phyloP scores from a whole-genome alignment of 2,888 invertebrate genomes.

The Cylloceria caligata region DNA sequence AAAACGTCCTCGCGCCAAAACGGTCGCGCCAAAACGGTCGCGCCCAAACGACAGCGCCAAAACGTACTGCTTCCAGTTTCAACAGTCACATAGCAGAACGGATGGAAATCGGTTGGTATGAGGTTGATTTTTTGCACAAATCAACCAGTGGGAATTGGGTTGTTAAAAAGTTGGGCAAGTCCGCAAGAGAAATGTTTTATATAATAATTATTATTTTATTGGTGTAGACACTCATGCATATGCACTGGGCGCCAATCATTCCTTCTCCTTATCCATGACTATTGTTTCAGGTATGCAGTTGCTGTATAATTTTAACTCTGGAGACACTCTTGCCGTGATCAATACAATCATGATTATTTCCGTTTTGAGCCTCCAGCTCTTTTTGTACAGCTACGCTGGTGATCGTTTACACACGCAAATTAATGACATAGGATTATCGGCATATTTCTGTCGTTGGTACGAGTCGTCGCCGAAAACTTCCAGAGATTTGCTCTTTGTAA shows the following conservation, averaged over 20 bases:
- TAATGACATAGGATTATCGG: constrained; percentile 47
- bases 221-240: too few relatives aligned
- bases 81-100: too few relatives aligned
- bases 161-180: too few relatives aligned
- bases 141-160: too few relatives aligned
- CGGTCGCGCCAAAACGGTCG: too few relatives aligned
- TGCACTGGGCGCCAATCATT: too few relatives aligned
- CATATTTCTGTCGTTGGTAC: constrained; percentile 65
- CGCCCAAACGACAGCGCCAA: too few relatives aligned
- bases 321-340: constrained; percentile 38
- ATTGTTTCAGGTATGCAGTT: constrained; percentile 64
- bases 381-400: constrained; percentile 68
- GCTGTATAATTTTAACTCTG: constrained; percentile 59
- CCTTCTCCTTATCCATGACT: not conserved
- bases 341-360: constrained; percentile 58
- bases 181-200: too few relatives aligned
- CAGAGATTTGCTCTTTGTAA: constrained; percentile 61
- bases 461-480: constrained; percentile 49
- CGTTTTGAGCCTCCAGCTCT: constrained; percentile 62
- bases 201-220: not conserved
- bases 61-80: too few relatives aligned
- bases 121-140: too few relatives aligned
- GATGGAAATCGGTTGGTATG: too few relatives aligned
- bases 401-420: constrained; percentile 65
- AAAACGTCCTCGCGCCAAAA: too few relatives aligned